A percentile compares a stretch with the other conserved stretches of the same genome.
phyloP scores from a whole-genome alignment of 2,888 invertebrate species.

The Monochamus alternatus region DNA sequence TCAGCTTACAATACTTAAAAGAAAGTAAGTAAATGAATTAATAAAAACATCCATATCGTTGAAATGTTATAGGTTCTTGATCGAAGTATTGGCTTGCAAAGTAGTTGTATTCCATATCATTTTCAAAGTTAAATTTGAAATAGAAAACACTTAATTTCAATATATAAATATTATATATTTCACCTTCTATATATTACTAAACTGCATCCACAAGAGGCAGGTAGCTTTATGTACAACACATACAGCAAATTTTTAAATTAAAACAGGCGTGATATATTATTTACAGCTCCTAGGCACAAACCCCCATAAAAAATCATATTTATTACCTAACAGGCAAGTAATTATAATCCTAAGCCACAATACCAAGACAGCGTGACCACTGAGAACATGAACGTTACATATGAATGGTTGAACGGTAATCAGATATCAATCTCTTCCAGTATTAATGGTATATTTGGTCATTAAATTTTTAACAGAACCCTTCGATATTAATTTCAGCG shows the following conservation, averaged over 20 bases:
- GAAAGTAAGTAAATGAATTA: too few species aligned
- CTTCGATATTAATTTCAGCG: conserved; percentile 9
- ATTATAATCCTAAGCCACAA: conserved; percentile 38
- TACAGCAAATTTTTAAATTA: not conserved
- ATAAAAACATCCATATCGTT: too few species aligned
- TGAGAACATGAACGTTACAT: conserved; percentile 7
- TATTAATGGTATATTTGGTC: conserved; percentile 39
- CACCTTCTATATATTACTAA: too few species aligned
- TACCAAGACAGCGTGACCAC: conserved; percentile 26
- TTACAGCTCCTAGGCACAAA: conserved; percentile 17
- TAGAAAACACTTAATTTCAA: too few species aligned
- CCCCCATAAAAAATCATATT: conserved; percentile 24
- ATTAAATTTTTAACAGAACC: conserved; percentile 29
- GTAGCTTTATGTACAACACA: not conserved
- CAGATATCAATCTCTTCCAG: not conserved
- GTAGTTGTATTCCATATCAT: too few species aligned
- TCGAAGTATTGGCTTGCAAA: too few species aligned
- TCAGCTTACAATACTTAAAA: too few species aligned
- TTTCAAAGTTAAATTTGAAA: too few species aligned
- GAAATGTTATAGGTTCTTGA: too few species aligned
- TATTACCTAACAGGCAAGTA: conserved; percentile 26
- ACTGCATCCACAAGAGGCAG: not conserved
- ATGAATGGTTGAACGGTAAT: conserved; percentile 30
- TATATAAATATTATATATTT: too few species aligned
- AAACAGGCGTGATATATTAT: conserved; percentile 28